A percentile compares a stretch with the other conserved stretches of the same genome.
Evolutionary conservation across 2,888 invertebrate genomes (phyloP).

Genomic region (Chalcis sispes): DNA sequence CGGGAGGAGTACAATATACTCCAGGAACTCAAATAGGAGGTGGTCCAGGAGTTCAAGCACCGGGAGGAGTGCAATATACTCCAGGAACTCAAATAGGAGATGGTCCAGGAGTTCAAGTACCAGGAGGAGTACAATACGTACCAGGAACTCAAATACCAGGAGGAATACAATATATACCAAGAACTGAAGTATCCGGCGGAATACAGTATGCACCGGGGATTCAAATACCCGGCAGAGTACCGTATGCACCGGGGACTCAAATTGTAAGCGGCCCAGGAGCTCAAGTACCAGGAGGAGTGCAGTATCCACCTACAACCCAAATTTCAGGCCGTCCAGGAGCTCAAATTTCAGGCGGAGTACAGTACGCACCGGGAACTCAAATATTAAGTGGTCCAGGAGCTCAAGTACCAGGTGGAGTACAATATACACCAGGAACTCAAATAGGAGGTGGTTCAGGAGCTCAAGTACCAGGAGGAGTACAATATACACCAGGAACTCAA

Average conservation of each 20-base stretch:
- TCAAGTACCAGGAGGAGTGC: conserved; percentile 6
- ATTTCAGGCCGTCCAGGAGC: conserved; percentile 46
- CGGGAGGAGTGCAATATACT: conserved; percentile 11
- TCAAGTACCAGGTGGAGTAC: conserved; percentile 46
- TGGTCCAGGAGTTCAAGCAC: conserved; percentile 25
- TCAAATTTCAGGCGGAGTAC: conserved; percentile 1
- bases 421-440: conserved; percentile 8
- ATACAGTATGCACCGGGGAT: conserved; percentile 39
- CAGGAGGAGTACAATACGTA: background rate
- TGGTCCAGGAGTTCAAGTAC: conserved; percentile 25
- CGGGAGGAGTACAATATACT: conserved; percentile 2
- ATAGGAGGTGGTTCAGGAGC: background rate
- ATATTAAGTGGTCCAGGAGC: background rate
- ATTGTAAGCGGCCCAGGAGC: too few species aligned
- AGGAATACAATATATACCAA: conserved; percentile 49
- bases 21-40: conserved; percentile 44
- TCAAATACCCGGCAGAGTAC: conserved; percentile 13
- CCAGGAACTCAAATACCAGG: conserved; percentile 48
- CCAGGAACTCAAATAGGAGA: background rate
- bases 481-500: conserved; percentile 45
- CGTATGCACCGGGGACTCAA: conserved; percentile 37
- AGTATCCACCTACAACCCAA: background rate
- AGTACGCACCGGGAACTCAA: background rate
- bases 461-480: background rate
- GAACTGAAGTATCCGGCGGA: conserved; percentile 43